Percentiles rank a stretch among this genome's conserved stretches.
Conservation (phyloP, 1,140 invertebrate species). For the Papilio helenus region DNA sequence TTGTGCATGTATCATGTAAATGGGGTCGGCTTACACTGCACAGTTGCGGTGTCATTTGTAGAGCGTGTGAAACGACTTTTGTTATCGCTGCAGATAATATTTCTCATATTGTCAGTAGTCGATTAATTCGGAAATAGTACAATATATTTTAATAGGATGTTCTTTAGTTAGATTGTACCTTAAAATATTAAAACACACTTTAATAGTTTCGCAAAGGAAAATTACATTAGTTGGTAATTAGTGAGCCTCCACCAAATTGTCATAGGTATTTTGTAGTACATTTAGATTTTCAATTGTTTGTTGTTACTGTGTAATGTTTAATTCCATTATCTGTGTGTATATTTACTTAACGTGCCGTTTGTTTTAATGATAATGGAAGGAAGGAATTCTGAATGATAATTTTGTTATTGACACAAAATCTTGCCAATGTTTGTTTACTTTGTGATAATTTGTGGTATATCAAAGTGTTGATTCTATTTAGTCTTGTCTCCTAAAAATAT, state of each 20-base stretch:
- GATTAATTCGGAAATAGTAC: neutral
- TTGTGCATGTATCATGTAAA: neutral
- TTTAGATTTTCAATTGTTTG: neutral
- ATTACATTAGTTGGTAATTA: too few relatives aligned
- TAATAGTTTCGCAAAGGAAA: too few relatives aligned
- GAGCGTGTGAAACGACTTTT: neutral
- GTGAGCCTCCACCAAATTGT: neutral
- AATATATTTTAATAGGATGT: too few relatives aligned
- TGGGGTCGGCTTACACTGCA: neutral
- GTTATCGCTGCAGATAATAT: neutral
- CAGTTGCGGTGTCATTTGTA: neutral
- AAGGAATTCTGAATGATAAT: conserved; percentile 30
- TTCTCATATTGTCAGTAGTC: neutral
- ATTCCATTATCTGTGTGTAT: conserved; percentile 3
- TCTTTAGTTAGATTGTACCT: too few relatives aligned
- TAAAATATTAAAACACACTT: too few relatives aligned
- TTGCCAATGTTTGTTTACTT: conserved; percentile 21
- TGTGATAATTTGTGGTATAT: conserved; percentile 3
- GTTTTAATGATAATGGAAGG: neutral
- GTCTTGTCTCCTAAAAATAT: neutral
- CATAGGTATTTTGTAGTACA: neutral
- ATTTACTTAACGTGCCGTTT: conserved; percentile 26
- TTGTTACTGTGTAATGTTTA: conserved; percentile 12
- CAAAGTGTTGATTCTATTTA: conserved; percentile 14
- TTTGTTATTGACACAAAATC: conserved; percentile 31